Base-by-base conservation (phyloP, 2,797 vertebrate species). In the Astyanax mexicanus region DNA sequence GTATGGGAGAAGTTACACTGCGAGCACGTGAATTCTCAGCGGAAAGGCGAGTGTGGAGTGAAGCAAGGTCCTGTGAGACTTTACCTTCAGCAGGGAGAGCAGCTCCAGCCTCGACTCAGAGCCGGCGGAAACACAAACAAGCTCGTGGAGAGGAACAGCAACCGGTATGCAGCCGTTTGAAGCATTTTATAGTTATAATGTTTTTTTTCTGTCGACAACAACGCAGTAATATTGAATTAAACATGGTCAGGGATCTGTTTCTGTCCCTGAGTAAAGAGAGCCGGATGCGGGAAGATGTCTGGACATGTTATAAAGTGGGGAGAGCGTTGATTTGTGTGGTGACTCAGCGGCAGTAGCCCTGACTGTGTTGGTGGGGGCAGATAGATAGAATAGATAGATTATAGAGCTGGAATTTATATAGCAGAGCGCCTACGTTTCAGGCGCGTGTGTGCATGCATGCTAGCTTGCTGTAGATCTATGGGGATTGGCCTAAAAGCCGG, bases 1-100 rank as follows among this genome's bases (percentile, higher is more conserved):
- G 40, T 51, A 73, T 80, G 64, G 64, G 82, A 75, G 83, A 74
- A 84, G 69, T 88, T 89, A 85, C 87, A 87, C 86, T 32, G 84
- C 77, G 89, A n/a, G 89, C 86, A 79, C 64, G 58, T 69, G 81
- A 70, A 84, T n/a, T 85, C 75, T 70, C 32, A 23, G 17, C 13
- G 44, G 42, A 40, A 32, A 66, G 35, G 23, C 65, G 69, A 80
- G 74, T 81, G 49, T 32, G 15, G 8, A 38, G 44, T 25, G 29
- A 21, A 45, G 49, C 17, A 13, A 49, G 61, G 8, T 66, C 37
- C 8, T 12, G 44, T 44, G 4, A 9, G 38, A 55, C 19, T 35
- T 70, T 42, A 23, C 6, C 62, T 29, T 1, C 42, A 35, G 1
- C 52, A 45, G 3, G 8, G 25, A 23, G 12, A 72, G 23, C 47